Evolutionary conservation across 2,113 vertebrate species (phyloP), one percentile per base, ranked within the genome.

Genomic region (Felis catus): DNA sequence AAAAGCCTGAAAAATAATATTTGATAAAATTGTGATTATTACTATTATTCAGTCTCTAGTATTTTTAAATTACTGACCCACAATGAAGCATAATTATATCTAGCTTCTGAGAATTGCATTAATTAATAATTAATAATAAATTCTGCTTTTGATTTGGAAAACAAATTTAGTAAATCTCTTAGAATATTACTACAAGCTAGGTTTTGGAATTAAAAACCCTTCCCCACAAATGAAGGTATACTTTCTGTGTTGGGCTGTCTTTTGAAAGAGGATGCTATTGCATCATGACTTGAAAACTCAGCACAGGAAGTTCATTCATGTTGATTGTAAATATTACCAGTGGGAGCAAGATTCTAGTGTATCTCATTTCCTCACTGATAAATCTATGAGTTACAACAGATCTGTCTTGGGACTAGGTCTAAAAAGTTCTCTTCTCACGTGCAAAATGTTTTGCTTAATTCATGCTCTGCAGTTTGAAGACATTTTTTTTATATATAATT

Each of bases 61-160:
- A 58, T 84, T 66, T 85, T 61, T 41, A 80, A 94, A 80, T 79
- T 41, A 58, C 13, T 41, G 5, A 90, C 23, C 13, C 36, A 27
- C 23, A 94, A 14, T 61, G 41, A 65, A 94, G 27, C 76, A 74
- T 65, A 79, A 55, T 63, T 94, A 2, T 48, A 68, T 78, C 58
- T 97, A 21, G 18, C 80, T 25, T 94, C 39, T 84, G 53, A 96
- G 8, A 88, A 9, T 1, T 71, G 81, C 61, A 74, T 73, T 88
- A 82, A 97, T 95, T 73, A 63, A 93, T 15, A 76, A 94, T n/a
- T 76, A 96, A 63, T 93, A 83, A 96, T 84, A 89, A 25, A 92
- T 4, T 94, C 1, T 3, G 5, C 45, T 79, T 98, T 97, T 82
- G 91, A 23, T 45, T 58, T 98, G 36, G 73, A 89, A 86, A 91